A percentile compares a stretch with the other conserved stretches of the same genome.
Evolutionary conservation across 2,113 vertebrate genomes (phyloP).

Genomic region (Rhinogobius similis): DNA sequence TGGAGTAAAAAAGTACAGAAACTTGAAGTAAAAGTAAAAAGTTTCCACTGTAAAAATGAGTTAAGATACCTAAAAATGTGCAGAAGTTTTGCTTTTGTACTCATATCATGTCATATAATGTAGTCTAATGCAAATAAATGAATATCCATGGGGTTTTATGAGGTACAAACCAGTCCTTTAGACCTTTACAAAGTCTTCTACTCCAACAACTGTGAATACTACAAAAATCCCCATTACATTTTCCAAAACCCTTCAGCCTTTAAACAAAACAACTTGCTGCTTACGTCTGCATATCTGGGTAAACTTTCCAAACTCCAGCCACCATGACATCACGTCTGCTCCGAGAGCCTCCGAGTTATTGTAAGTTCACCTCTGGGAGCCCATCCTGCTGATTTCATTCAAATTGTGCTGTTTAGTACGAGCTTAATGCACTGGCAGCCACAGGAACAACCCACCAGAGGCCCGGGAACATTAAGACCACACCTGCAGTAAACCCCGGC

Average conservation of each 20-base stretch:
- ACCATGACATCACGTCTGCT: not conserved
- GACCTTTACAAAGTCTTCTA: too few relatives aligned
- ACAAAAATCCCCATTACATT: too few relatives aligned
- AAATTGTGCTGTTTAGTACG: constrained; percentile 35
- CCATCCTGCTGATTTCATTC: constrained; percentile 51
- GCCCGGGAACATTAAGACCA: not conserved
- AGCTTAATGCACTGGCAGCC: constrained; percentile 4
- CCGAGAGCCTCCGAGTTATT: not conserved
- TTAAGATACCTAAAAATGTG: too few relatives aligned
- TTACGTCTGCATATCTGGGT: not conserved
- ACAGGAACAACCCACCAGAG: not conserved
- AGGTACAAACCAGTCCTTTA: too few relatives aligned
- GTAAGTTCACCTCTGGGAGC: constrained; percentile 33
- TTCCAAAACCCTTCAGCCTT: not conserved
- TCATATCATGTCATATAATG: too few relatives aligned
- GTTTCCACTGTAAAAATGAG: too few relatives aligned
- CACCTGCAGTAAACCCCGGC: constrained; percentile 39
- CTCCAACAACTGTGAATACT: too few relatives aligned
- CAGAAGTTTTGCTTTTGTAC: too few relatives aligned
- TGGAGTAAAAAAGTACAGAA: too few relatives aligned
- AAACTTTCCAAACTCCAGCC: not conserved
- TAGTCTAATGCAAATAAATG: too few relatives aligned
- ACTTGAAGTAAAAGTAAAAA: too few relatives aligned
- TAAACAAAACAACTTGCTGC: not conserved
- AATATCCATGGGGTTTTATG: too few relatives aligned